Evolutionary conservation across 2,113 vertebrate genomes (phyloP), one percentile per base, ranked within the genome.

Genomic region (Ailurus styani): DNA sequence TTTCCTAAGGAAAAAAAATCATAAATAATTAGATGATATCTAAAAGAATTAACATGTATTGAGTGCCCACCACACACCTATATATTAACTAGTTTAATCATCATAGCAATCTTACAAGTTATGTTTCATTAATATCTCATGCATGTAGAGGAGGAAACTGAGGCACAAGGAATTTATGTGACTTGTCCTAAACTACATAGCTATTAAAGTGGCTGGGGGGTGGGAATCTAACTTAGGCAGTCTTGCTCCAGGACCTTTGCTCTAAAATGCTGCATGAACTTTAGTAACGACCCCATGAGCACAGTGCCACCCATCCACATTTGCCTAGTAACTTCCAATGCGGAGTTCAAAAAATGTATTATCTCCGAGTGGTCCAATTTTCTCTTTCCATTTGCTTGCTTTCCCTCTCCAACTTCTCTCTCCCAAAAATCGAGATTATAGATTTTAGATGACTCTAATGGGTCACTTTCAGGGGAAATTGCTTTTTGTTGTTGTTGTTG

Each of bases 261-360:
- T 70, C 64, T 47, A 14, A 79, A 31, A 17, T 5, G 1, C 17
- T 3, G 40, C 2, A 60, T 3, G 18, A 60, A n/a, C 4, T 31
- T 55, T 0, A 0, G 29, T 7, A 72, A 47, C 2, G 31, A 34
- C 14, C 47, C 23, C 18, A 0, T 21, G 7, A 81, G 27, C 15
- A 7, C 3, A 70, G 6, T 12, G 18, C 20, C 6, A 66, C 3
- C 77, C 62, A 17, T 3, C 45, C 4, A 9, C 14, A 34, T 45
- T 50, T 60, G 20, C 23, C 47, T 55, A 86, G 20, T 62, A 64
- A 88, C n/a, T 34, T 57, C 31, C 34, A 40, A 54, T 5, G n/a
- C 55, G 2, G 17, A 11, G 21, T 57, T 86, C 66, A 92, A 81
- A 60, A 62, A 62, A 42, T 6, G 8, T 13, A 20, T 37, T 29